A percentile compares a stretch with the other conserved stretches of the same genome.
Evolutionary conservation across 2,888 invertebrate species (phyloP).

Genomic region (Apantesis nais): DNA sequence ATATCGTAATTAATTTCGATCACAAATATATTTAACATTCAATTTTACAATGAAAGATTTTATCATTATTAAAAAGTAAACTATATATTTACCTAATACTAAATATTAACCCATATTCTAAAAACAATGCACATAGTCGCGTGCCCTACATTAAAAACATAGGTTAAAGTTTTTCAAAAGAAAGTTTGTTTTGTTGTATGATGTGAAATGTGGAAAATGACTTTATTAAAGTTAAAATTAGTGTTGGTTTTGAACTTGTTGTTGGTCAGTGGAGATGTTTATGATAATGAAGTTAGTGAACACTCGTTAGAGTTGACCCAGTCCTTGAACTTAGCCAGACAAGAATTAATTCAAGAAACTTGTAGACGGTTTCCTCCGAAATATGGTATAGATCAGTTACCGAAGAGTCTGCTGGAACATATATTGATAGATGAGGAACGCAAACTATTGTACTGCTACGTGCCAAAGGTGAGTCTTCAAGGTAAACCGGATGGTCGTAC

Average conservation of each 20-base stretch:
- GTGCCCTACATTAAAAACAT: conserved; percentile 71
- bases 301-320: conserved; percentile 86
- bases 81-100: conserved; percentile 4
- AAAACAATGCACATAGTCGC: conserved; percentile 24
- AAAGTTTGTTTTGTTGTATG: conserved; percentile 68
- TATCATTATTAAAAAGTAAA: conserved; percentile 38
- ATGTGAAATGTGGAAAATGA: conserved; percentile 66
- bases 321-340: conserved; percentile 87
- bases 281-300: conserved; percentile 60
- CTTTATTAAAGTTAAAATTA: conserved; percentile 55
- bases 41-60: conserved; percentile 17
- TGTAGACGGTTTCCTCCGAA: conserved; percentile 84
- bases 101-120: conserved; percentile 22
- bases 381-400: conserved; percentile 75
- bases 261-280: conserved; percentile 63
- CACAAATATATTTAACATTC: conserved; percentile 7
- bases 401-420: conserved; percentile 89
- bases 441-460: conserved; percentile 95
- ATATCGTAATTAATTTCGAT: conserved; percentile 37
- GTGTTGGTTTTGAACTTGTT: conserved; percentile 64
- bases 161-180: conserved; percentile 62
- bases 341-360: conserved; percentile 86
- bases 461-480: conserved; percentile 92
- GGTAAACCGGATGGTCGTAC: conserved; percentile 52
- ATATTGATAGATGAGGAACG: conserved; percentile 93